Base-by-base conservation (phyloP, 2,888 invertebrate species). In the Ditula angustiorana region DNA sequence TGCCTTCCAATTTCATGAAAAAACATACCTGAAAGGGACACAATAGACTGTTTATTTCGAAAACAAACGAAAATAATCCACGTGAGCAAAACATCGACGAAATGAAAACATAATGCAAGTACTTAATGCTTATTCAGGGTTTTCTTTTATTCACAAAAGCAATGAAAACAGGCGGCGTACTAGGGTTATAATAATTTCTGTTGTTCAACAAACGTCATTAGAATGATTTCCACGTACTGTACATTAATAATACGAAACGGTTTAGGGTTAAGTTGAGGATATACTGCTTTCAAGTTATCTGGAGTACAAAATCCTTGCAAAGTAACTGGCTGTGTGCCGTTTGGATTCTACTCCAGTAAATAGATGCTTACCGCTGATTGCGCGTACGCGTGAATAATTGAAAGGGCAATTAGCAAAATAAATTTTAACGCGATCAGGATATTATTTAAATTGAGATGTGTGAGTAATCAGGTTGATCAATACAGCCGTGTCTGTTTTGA, bases 191-290 rank as follows among this genome's bases (percentile, higher is more conserved):
- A 73, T 74, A 78, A 79, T 75, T 75, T 73, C 69, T 71, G 74
- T 76, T 79, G 78, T 77, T 80, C 75, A 71, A 74, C 71, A 74
- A 67, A 71, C 77, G 73, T 77, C 81, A 88, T 88, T 83, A 82
- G 86, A 83, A 87, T 82, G 82, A 83, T 82, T 79, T 78, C 82
- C 89, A 86, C 89, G 89, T 89, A 80, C 83, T 77, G 77, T 77
- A 83, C 88, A 89, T 89, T 88, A 88, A 88, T 89, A 88, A 86
- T 83, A 83, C 84, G 85, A 87, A 88, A 85, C 80, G 82, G 83
- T 83, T 88, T 85, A 77, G 85, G 85, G 80, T 80, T 83, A 88
- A 87, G 82, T 88, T 87, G 76, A 78, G 82, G 80, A 87, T 88
- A 84, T 86, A 88, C 85, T 81, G 83, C 80, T n/a, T 83, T 77